Evolutionary conservation across 2,113 vertebrate species (phyloP).

Genomic region (Scomber colias): DNA sequence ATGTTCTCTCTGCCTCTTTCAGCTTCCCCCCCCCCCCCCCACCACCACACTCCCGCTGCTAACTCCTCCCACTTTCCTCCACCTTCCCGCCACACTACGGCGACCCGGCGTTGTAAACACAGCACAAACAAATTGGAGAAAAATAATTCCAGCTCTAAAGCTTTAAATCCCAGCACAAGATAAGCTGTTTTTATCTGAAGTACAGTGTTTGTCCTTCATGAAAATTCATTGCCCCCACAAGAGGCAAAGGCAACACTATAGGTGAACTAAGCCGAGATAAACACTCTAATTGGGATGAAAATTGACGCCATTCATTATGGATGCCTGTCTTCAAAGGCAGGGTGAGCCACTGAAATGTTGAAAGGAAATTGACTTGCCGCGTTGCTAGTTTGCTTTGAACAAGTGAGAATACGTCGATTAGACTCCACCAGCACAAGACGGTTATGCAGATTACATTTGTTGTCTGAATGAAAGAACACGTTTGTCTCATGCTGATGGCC

Average conservation of each 20-base stretch:
- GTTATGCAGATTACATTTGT: conserved; percentile 72
- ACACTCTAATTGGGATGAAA: conserved; percentile 85
- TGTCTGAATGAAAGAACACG: conserved; percentile 56
- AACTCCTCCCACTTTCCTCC: conserved; percentile 30
- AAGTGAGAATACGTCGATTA: conserved; percentile 69
- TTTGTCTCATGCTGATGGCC: conserved; percentile 62
- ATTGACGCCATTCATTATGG: conserved; percentile 81
- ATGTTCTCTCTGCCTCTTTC: conserved; percentile 30
- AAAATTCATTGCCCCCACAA: conserved; percentile 79
- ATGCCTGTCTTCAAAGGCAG: conserved; percentile 80
- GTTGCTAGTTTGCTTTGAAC: conserved; percentile 71
- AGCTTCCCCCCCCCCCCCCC: neutral
- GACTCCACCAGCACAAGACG: conserved; percentile 60
- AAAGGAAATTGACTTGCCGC: conserved; percentile 79
- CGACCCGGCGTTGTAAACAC: conserved; percentile 67
- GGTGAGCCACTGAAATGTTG: conserved; percentile 73
- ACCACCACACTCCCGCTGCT: conserved; percentile 14
- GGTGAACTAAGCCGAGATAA: conserved; percentile 83
- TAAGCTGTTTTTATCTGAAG: conserved; percentile 78
- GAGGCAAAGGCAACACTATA: conserved; percentile 79
- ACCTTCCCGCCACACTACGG: conserved; percentile 8
- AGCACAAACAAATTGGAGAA: conserved; percentile 76
- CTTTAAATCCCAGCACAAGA: conserved; percentile 78
- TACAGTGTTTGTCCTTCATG: conserved; percentile 82
- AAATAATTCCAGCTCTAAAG: conserved; percentile 74